Evolutionary conservation across 2,113 vertebrate species (phyloP).

Genomic region (Dasyprocta punctata): DNA sequence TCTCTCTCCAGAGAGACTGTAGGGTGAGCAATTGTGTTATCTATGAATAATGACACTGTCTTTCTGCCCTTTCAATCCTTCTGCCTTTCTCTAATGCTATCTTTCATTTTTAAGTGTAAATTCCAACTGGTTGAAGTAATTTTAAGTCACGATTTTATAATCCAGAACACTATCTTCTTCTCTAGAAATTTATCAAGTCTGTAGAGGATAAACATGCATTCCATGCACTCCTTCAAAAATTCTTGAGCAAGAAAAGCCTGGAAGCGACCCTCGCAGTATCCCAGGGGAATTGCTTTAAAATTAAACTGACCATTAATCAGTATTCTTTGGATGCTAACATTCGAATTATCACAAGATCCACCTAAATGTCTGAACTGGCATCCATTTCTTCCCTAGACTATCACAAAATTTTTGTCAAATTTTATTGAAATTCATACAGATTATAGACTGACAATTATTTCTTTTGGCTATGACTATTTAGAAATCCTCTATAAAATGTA

Average conservation of each 20-base stretch:
- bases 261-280: not conserved
- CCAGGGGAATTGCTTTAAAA: not conserved
- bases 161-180: slow-evolving; percentile 49
- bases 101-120: slow-evolving; percentile 53
- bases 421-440: not conserved
- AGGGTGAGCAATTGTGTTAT: not conserved
- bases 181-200: slow-evolving; percentile 35
- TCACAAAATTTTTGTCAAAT: not conserved
- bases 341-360: not conserved
- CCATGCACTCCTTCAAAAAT: slow-evolving; percentile 9
- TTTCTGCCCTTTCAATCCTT: not conserved
- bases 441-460: not conserved
- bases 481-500: not conserved
- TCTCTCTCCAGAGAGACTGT: not conserved
- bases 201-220: slow-evolving; percentile 31
- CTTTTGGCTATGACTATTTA: not conserved
- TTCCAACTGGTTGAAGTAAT: slow-evolving; percentile 52
- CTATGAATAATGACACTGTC: slow-evolving; percentile 13
- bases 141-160: slow-evolving; percentile 51
- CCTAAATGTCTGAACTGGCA: not conserved
- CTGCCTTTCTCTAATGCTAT: not conserved
- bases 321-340: not conserved
- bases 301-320: not conserved
- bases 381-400: not conserved
- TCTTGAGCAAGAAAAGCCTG: slow-evolving; percentile 11